Evolutionary conservation across 2,888 invertebrate genomes (phyloP).

Genomic region (Calephelis perditalis): DNA sequence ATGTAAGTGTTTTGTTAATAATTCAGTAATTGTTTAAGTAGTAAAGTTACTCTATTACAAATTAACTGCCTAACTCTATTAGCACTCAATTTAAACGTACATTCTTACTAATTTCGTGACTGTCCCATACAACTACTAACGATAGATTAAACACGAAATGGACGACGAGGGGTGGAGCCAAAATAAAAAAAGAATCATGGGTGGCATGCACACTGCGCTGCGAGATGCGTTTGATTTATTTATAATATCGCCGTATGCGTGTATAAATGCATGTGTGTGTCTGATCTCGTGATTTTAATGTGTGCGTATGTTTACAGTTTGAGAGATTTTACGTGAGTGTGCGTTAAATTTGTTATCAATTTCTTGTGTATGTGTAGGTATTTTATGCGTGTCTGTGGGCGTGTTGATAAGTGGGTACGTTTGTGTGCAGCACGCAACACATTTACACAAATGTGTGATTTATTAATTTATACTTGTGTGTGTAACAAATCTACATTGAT

Average conservation of each 20-base stretch:
- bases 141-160: slow-evolving; percentile 42
- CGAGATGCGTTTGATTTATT: slow-evolving; percentile 65
- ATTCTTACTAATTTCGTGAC: slow-evolving; percentile 21
- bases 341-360: no score
- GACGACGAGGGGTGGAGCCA: slow-evolving; percentile 46
- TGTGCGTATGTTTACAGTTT: neutral
- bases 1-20: no score
- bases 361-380: no score
- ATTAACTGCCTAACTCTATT: neutral
- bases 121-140: slow-evolving; percentile 38
- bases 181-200: slow-evolving; percentile 50
- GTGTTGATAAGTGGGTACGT: no score
- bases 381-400: no score
- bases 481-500: neutral
- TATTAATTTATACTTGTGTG: neutral
- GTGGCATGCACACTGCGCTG: slow-evolving; percentile 45
- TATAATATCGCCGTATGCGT: slow-evolving; percentile 34
- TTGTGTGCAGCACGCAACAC: no score
- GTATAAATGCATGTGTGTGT: neutral
- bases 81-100: neutral
- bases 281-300: neutral
- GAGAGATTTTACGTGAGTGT: neutral
- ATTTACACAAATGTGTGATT: no score
- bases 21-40: no score
- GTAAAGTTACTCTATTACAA: no score